These are phyloP conservation scores for Dolichomitus sp. DNA, from an alignment of 2,888 invertebrate species.

Conservation along the genomic window DNA sequence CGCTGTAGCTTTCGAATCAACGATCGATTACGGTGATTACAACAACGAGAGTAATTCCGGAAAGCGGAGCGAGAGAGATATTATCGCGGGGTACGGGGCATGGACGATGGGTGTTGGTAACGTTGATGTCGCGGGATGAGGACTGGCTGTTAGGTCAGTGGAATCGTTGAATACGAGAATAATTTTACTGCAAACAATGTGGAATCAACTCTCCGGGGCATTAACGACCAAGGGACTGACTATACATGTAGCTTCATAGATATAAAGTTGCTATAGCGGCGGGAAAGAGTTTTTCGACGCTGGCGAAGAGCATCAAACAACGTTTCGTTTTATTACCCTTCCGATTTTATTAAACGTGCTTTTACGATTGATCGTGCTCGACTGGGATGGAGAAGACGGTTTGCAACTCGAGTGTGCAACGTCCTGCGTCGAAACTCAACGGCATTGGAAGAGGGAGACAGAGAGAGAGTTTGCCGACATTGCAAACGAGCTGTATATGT, in stretches of 20 bases:
- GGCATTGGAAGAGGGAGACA: background rate
- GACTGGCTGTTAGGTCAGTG: constrained; percentile 29
- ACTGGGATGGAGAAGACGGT: background rate
- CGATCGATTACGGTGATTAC: constrained; percentile 69
- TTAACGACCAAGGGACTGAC: constrained; percentile 46
- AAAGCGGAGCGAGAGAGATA: constrained; percentile 65
- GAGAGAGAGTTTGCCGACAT: constrained; percentile 24
- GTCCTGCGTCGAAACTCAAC: constrained; percentile 12
- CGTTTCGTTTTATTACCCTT: constrained; percentile 60
- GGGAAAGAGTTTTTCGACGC: constrained; percentile 22
- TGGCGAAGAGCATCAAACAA: constrained; percentile 51
- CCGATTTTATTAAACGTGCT: constrained; percentile 76
- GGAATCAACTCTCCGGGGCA: constrained; percentile 74
- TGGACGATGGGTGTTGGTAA: background rate
- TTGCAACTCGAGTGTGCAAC: background rate
- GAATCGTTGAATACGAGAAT: constrained; percentile 67
- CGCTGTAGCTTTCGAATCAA: constrained; percentile 63
- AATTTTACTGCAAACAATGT: constrained; percentile 77
- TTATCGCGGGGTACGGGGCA: constrained; percentile 49
- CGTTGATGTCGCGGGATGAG: constrained; percentile 28
- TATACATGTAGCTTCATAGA: constrained; percentile 2
- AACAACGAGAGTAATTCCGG: constrained; percentile 68
- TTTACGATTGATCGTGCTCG: constrained; percentile 71
- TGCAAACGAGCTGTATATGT: constrained; percentile 16
- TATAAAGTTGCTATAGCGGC: background rate